Base-by-base conservation (phyloP, 2,888 invertebrate species). In the Sarcophaga caerulescens region DNA sequence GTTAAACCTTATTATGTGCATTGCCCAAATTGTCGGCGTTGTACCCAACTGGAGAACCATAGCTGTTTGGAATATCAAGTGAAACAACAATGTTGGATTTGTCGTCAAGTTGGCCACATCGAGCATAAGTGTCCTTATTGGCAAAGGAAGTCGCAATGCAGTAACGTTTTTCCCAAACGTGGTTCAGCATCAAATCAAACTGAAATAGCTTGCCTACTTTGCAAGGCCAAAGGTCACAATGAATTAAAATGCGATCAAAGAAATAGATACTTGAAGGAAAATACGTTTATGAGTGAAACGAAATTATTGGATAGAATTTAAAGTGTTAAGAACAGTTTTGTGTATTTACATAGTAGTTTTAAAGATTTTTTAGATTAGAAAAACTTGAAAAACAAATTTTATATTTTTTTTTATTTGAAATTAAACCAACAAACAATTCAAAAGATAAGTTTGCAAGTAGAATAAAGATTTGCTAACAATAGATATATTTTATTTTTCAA, bases 1-100 rank as follows among this genome's bases (percentile, higher is more conserved):
- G 97, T 98, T 0, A 98, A 98, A 93, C 96, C 96, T 0, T 96
- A 96, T 0, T 97, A 97, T 94, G 93, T 94, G 47, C 98, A 98
- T 92, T 98, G 98, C 90, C 90, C 93, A 1, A 93, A 91, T 8
- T 98, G 98, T 92, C 92, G 94, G 0, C 94, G 96, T 85, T 98
- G 98, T 90, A 90, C 91, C 0, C 93, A 93, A 59, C 83, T 85
- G 3, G 93, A 93, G 45, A 92, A 94, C 44, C 96, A 96, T 90
- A 92, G 91, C 23, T 96, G 96, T 89, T 90, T 90, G 3, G 89
- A 93, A 68, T 93, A 93, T 86, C 93, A 93, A 84, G 89, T 87
- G 3, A 90, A 91, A 52, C 90, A 92, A 75, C 89, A 80, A 11
- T 93, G 93, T 87, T 92, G 91, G 92, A 89, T 93, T 19, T 93